phyloP scores from a whole-genome alignment of 1,140 invertebrate species.

The Mylabris phalerata region DNA sequence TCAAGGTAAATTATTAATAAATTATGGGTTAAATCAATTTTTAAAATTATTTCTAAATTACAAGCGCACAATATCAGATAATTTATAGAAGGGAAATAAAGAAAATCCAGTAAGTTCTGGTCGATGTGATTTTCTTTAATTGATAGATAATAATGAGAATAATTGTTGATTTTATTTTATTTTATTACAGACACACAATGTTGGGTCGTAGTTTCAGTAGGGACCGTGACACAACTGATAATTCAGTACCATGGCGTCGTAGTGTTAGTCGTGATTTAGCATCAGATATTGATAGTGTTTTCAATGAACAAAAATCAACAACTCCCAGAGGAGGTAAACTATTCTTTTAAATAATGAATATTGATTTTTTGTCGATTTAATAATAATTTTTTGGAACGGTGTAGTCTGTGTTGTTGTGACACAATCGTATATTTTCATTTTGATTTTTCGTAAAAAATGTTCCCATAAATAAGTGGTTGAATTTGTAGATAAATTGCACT shows the following conservation, averaged over 20 bases:
- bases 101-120: conserved; percentile 34
- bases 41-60: conserved; percentile 11
- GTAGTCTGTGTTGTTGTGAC: conserved; percentile 5
- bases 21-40: background rate
- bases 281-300: conserved; percentile 50
- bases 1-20: conserved; percentile 27
- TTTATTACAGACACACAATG: conserved; percentile 33
- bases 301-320: conserved; percentile 39
- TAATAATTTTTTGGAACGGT: conserved; percentile 1
- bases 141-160: background rate
- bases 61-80: conserved; percentile 35
- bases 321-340: conserved; percentile 49
- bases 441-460: background rate
- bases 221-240: conserved; percentile 22
- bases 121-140: conserved; percentile 5
- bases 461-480: background rate
- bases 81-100: conserved; percentile 33
- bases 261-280: conserved; percentile 52
- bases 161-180: conserved; percentile 1
- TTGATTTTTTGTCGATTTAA: no score
- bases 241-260: conserved; percentile 47
- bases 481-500: conserved; percentile 8
- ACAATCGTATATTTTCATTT: background rate
- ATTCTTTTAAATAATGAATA: background rate
- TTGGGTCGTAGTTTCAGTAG: conserved; percentile 33